phyloP scores from a whole-genome alignment of 2,888 invertebrate genomes.

The Drosophila emarginata region DNA sequence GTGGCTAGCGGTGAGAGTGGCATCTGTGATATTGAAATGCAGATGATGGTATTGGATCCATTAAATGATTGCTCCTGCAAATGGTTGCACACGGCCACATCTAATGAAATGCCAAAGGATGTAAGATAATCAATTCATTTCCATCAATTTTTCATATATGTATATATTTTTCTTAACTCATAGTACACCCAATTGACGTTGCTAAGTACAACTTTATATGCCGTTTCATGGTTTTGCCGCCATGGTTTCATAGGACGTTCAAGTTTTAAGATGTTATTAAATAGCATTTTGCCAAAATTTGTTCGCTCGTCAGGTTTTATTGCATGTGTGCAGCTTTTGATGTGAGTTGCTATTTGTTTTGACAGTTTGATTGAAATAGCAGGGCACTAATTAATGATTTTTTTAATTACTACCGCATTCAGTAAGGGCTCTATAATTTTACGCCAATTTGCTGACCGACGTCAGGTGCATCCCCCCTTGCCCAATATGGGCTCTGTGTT shows the following conservation, averaged over 20 bases:
- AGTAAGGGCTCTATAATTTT: conserved; percentile 78
- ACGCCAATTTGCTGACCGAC: conserved; percentile 69
- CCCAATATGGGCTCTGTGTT: conserved; percentile 80
- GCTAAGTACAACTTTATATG: conserved; percentile 74
- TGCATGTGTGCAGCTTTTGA: conserved; percentile 63
- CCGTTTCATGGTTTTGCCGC: conserved; percentile 71
- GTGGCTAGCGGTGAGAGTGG: conserved; percentile 71
- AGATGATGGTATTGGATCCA: conserved; percentile 65
- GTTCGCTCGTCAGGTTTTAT: conserved; percentile 71
- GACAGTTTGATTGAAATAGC: neutral
- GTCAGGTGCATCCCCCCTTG: conserved; percentile 78
- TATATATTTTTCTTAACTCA: conserved; percentile 18
- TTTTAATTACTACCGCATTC: conserved; percentile 19
- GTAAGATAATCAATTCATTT: conserved; percentile 50
- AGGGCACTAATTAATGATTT: neutral
- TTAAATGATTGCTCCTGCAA: conserved; percentile 80
- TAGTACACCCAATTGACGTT: conserved; percentile 81
- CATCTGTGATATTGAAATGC: conserved; percentile 70
- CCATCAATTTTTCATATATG: no score
- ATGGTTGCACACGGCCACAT: conserved; percentile 80
- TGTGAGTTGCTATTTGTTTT: conserved; percentile 62
- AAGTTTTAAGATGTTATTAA: conserved; percentile 69
- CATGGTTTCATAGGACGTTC: conserved; percentile 45
- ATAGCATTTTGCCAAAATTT: conserved; percentile 77
- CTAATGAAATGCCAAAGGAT: conserved; percentile 67